Base-by-base conservation (phyloP, 1,140 invertebrate species). In the Asbolus verrucosus region DNA sequence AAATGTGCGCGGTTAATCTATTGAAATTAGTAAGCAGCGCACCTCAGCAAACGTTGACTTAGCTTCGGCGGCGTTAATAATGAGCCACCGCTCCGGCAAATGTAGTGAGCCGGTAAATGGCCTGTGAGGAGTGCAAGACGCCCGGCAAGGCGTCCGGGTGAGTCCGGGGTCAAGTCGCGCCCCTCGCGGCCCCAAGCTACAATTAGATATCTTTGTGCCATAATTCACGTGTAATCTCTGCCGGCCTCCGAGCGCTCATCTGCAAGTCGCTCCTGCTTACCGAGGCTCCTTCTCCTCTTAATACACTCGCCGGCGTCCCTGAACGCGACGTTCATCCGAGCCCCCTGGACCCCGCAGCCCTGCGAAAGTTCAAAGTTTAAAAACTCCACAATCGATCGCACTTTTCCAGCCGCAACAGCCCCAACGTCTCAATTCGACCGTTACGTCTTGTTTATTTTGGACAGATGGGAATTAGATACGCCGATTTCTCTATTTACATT, bases 131-230 rank as follows among this genome's bases (percentile, higher is more conserved):
- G 60, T 54, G 62, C 62, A 69, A 41, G 60, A 69, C 61, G 43
- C 31, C 30, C 46, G 70, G 59, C n/a, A n/a, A n/a, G n/a, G n/a
- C n/a, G n/a, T n/a, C n/a, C n/a, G n/a, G n/a, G n/a, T n/a, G n/a
- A n/a, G n/a, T n/a, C 39, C 69, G 73, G 77, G 79, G 79, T 80
- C 79, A 80, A 79, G 74, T 77, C 70, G 72, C 62, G 71, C 76
- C 78, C 76, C 73, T 39, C 66, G 68, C 70, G 69, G 71, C 79
- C 78, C 74, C 66, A 38, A 74, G 79, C 78, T 77, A 80, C 79
- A 81, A 81, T 81, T 81, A 81, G 79, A 81, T 81, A 81, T 81
- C 79, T 81, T 81, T 79, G 78, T 81, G 77, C 78, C 74, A 81
- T 81, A 81, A 81, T 80, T 81, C 79, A 81, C 77, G 77, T 78